These are phyloP conservation scores for Forbesichthys agassizii DNA, from an alignment of 2,113 vertebrate genomes.

Conservation along the genomic window DNA sequence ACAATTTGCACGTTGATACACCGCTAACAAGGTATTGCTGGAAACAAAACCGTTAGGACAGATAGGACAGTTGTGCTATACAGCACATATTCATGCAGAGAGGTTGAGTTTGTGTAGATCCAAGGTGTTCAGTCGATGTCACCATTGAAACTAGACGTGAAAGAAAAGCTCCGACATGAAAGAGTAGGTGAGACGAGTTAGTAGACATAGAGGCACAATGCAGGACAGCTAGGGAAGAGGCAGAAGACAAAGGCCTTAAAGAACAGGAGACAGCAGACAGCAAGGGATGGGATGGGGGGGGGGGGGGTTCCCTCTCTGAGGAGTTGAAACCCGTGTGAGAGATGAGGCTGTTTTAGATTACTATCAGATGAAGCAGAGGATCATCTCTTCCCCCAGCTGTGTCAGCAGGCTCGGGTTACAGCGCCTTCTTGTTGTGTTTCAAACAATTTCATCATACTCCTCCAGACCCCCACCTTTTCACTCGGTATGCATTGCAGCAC, in stretches of 20 bases:
- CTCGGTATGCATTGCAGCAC: conserved; percentile 75
- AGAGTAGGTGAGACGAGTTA: neutral
- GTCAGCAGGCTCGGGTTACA: conserved; percentile 75
- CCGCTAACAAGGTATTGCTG: too few relatives aligned
- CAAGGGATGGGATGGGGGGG: neutral
- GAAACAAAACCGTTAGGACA: too few relatives aligned
- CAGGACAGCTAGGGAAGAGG: conserved; percentile 16
- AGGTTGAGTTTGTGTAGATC: too few relatives aligned
- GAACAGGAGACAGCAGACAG: neutral
- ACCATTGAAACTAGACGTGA: neutral
- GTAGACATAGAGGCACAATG: neutral
- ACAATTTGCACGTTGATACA: too few relatives aligned
- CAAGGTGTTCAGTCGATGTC: too few relatives aligned
- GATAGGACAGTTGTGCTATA: too few relatives aligned
- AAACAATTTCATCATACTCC: conserved; percentile 80
- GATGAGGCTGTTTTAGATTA: conserved; percentile 64
- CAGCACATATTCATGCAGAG: too few relatives aligned
- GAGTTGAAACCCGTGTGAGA: conserved; percentile 52
- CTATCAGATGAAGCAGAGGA: conserved; percentile 72
- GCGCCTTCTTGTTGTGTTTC: conserved; percentile 77
- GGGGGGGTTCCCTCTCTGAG: conserved; percentile 39
- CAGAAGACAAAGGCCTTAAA: conserved; percentile 2
- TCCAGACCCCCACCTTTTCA: conserved; percentile 43
- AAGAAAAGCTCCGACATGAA: neutral
- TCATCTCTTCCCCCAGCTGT: conserved; percentile 69